These are phyloP conservation scores for Sylvietta virens DNA, from an alignment of 2,113 vertebrate genomes.

Conservation along the genomic window DNA sequence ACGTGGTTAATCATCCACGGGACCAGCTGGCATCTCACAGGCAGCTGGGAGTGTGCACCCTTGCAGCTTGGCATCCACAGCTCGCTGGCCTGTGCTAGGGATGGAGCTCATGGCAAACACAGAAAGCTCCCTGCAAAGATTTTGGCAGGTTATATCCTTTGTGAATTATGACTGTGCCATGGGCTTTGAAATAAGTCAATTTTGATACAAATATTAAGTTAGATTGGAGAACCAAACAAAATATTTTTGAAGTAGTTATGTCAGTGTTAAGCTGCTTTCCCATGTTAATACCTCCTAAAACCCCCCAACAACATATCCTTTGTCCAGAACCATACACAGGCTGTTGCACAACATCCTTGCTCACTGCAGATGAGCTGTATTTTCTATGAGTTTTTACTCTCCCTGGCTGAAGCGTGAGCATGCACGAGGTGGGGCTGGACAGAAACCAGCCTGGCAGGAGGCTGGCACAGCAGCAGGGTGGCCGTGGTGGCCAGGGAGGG, in stretches of 20 bases:
- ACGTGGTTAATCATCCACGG: fast-evolving
- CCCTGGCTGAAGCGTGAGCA: fast-evolving
- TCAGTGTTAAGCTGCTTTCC: not conserved
- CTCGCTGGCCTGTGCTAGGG: fast-evolving
- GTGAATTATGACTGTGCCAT: not conserved
- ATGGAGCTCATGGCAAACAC: not conserved
- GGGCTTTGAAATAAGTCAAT: not conserved
- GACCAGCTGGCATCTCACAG: not conserved
- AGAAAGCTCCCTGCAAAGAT: not conserved
- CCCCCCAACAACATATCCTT: not conserved
- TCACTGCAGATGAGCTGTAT: not conserved
- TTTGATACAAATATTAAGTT: not conserved
- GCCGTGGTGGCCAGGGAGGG: fast-evolving
- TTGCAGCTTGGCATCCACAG: not conserved
- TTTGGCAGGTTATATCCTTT: not conserved
- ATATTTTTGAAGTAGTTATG: not conserved
- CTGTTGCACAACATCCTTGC: not conserved
- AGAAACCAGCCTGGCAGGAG: not conserved
- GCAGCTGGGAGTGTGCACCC: not conserved
- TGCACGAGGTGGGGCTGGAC: not conserved
- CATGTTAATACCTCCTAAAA: not conserved
- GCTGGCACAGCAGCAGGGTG: not conserved
- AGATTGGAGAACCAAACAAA: not conserved
- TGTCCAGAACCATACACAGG: not conserved
- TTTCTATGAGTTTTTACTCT: not conserved